A percentile compares a stretch with the other conserved stretches of the same genome.
These are phyloP conservation scores for Eupithecia insigniata DNA, from an alignment of 2,888 invertebrate species.

Conservation along the genomic window DNA sequence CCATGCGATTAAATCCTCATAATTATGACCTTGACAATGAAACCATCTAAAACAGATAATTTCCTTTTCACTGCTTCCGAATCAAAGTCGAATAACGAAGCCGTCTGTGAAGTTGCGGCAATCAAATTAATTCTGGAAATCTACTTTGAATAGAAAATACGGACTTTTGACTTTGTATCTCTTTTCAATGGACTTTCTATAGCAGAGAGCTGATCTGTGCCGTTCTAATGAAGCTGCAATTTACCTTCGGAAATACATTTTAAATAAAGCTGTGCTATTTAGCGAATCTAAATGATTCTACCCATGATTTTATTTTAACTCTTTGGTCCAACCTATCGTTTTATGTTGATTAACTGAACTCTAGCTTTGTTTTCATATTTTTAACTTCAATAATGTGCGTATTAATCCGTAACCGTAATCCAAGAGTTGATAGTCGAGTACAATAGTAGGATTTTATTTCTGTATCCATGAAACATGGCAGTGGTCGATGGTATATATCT, in stretches of 20 bases:
- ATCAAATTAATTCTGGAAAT: conserved; percentile 74
- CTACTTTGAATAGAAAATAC: conserved; percentile 71
- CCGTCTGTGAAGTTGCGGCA: conserved; percentile 71
- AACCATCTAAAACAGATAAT: conserved; percentile 1
- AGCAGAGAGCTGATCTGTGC: background rate
- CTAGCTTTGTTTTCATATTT: background rate
- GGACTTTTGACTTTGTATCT: conserved; percentile 68
- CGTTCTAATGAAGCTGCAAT: conserved; percentile 1
- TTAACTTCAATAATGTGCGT: background rate
- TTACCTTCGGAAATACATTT: background rate
- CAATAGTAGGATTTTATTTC: too few relatives aligned
- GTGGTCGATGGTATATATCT: background rate
- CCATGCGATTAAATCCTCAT: background rate
- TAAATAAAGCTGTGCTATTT: background rate
- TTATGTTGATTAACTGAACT: background rate
- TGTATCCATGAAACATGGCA: background rate
- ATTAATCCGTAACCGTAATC: too few relatives aligned
- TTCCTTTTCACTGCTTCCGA: conserved; percentile 33
- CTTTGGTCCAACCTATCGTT: background rate
- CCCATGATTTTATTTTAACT: background rate
- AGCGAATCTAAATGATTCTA: background rate
- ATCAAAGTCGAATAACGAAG: conserved; percentile 28
- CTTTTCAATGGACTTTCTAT: conserved; percentile 22
- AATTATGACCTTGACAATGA: background rate
- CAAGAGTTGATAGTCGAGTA: too few relatives aligned